A percentile compares a stretch with the other conserved stretches of the same genome.
Evolutionary conservation across 1,140 invertebrate species (phyloP).

Genomic region (Musca domestica): DNA sequence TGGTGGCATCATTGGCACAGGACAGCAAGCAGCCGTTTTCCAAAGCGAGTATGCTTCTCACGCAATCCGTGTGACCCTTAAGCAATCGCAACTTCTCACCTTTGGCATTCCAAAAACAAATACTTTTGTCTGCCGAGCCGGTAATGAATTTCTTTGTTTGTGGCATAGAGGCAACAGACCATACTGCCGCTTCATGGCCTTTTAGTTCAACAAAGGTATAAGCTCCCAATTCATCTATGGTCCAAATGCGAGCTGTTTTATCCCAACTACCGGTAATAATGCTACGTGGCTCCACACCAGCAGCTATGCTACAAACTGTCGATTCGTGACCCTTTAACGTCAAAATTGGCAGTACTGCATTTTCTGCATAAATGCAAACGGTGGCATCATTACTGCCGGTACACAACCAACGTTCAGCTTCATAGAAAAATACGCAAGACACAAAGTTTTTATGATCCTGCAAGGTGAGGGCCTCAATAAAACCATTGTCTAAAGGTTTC

Average conservation of each 20-base stretch:
- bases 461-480: slow-evolving; percentile 65
- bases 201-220: slow-evolving; percentile 59
- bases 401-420: slow-evolving; percentile 72
- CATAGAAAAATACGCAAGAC: slow-evolving; percentile 72
- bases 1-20: slow-evolving; percentile 85
- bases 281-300: slow-evolving; percentile 53
- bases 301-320: slow-evolving; percentile 61
- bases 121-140: slow-evolving; percentile 87
- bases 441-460: slow-evolving; percentile 86
- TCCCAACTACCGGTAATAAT: slow-evolving; percentile 84
- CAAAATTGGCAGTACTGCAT: slow-evolving; percentile 61
- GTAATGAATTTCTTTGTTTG: slow-evolving; percentile 68
- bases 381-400: slow-evolving; percentile 87
- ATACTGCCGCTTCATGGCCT: slow-evolving; percentile 86
- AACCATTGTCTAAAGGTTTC: slow-evolving; percentile 67
- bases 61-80: slow-evolving; percentile 86
- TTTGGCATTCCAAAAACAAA: slow-evolving; percentile 75
- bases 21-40: slow-evolving; percentile 74
- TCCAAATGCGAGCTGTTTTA: slow-evolving; percentile 80
- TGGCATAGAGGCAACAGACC: slow-evolving; percentile 71
- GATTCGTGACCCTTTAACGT: slow-evolving; percentile 78
- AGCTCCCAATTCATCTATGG: slow-evolving; percentile 53
- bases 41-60: slow-evolving; percentile 72
- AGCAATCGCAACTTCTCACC: slow-evolving; percentile 53
- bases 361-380: slow-evolving; percentile 73